A percentile compares a stretch with the other conserved stretches of the same genome.
Evolutionary conservation across 2,113 vertebrate genomes (phyloP).

Genomic region (Alces alces): DNA sequence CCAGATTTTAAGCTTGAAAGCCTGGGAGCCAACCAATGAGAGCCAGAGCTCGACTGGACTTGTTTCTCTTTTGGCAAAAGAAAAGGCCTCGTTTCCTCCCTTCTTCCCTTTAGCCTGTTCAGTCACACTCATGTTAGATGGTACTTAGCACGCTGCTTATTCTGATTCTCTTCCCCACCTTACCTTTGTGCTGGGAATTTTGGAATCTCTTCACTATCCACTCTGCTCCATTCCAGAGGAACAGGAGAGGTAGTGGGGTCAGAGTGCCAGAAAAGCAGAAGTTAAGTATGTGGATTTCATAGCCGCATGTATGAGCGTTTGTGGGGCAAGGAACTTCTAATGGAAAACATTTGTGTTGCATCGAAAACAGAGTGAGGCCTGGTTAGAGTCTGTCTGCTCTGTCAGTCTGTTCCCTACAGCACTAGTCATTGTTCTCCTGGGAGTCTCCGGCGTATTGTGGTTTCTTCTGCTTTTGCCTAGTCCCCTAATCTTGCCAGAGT

Average conservation of each 20-base stretch:
- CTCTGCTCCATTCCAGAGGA: slow-evolving; percentile 56
- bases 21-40: slow-evolving; percentile 14
- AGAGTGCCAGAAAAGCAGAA: slow-evolving; percentile 54
- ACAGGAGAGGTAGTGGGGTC: slow-evolving; percentile 54
- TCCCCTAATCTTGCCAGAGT: slow-evolving; percentile 54
- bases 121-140: not conserved
- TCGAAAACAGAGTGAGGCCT: slow-evolving; percentile 65
- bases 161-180: slow-evolving; percentile 1
- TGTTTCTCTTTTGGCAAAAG: slow-evolving; percentile 42
- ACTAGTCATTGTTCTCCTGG: slow-evolving; percentile 67
- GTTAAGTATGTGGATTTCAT: slow-evolving; percentile 62
- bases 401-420: slow-evolving; percentile 66
- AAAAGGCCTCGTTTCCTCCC: slow-evolving; percentile 11
- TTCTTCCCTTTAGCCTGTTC: not conserved
- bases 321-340: slow-evolving; percentile 58
- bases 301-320: slow-evolving; percentile 55
- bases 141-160: not conserved
- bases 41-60: slow-evolving; percentile 14
- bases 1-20: slow-evolving; percentile 52
- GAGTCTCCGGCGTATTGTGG: slow-evolving; percentile 51
- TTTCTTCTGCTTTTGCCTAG: slow-evolving; percentile 65
- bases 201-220: slow-evolving; percentile 42
- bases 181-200: slow-evolving; percentile 30
- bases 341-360: slow-evolving; percentile 66
- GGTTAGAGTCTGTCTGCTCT: slow-evolving; percentile 61